A percentile compares a stretch with the other conserved stretches of the same genome.
These are phyloP conservation scores for Pristis pectinata DNA, from an alignment of 2,797 vertebrate species.

Conservation along the genomic window DNA sequence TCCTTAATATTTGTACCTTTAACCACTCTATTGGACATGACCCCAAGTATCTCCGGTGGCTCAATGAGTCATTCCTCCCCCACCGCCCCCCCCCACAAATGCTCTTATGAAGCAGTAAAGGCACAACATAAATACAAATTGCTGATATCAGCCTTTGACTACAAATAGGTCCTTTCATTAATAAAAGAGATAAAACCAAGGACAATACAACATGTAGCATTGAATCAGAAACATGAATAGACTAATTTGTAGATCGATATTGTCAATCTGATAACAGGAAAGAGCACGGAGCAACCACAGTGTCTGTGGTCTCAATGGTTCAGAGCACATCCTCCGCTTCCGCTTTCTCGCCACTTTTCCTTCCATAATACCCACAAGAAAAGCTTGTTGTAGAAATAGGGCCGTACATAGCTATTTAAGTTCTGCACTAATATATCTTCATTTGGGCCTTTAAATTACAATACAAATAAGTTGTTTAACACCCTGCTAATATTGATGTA, in stretches of 20 bases:
- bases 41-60: too few relatives aligned
- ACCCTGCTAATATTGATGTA: neutral
- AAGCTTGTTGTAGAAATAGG: neutral
- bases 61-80: too few relatives aligned
- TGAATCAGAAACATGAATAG: neutral
- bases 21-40: too few relatives aligned
- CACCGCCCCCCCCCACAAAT: too few relatives aligned
- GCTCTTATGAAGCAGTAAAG: too few relatives aligned
- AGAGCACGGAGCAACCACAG: neutral
- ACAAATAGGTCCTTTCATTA: neutral
- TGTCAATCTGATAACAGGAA: neutral
- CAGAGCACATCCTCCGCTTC: neutral
- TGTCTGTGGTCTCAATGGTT: neutral
- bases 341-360: neutral
- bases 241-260: neutral
- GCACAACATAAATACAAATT: too few relatives aligned
- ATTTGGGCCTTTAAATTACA: neutral
- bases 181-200: conserved; percentile 41
- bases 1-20: too few relatives aligned
- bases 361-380: neutral
- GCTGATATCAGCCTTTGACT: neutral
- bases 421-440: neutral
- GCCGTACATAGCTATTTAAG: neutral
- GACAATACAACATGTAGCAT: too few relatives aligned
- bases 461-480: neutral